phyloP scores from a whole-genome alignment of 1,140 invertebrate genomes.

The Medauroidea extradentata region DNA sequence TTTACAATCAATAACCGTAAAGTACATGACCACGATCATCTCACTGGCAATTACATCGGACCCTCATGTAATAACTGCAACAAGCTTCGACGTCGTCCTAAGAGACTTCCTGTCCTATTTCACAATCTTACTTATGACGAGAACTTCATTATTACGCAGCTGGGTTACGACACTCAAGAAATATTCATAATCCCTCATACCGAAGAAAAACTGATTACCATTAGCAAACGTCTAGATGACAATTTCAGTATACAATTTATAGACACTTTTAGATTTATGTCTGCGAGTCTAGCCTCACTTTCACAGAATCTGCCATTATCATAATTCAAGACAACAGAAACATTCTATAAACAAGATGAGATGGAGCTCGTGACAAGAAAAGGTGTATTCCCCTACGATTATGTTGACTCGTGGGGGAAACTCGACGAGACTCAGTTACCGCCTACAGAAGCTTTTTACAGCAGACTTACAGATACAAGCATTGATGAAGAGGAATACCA shows the following conservation, averaged over 20 bases:
- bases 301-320: slow-evolving; percentile 12
- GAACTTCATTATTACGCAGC: not conserved
- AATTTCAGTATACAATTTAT: slow-evolving; percentile 26
- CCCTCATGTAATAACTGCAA: not conserved
- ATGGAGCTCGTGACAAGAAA: slow-evolving; percentile 24
- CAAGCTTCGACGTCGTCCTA: not conserved
- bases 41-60: not conserved
- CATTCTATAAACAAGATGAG: slow-evolving; percentile 8
- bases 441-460: slow-evolving; percentile 36
- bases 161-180: not conserved
- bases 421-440: slow-evolving; percentile 36
- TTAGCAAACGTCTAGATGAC: not conserved
- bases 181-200: not conserved
- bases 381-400: slow-evolving; percentile 35
- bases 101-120: not conserved
- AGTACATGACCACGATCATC: not conserved
- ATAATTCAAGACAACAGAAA: not conserved
- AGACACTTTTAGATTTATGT: slow-evolving; percentile 34
- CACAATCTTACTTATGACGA: not conserved
- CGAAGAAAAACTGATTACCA: not conserved
- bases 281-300: slow-evolving; percentile 24
- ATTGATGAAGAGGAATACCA: slow-evolving; percentile 38
- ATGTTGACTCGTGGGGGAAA: slow-evolving; percentile 28
- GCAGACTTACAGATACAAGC: slow-evolving; percentile 29
- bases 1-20: no score